These are phyloP conservation scores for Pituophis catenifer DNA, from an alignment of 2,113 vertebrate genomes.

Conservation along the genomic window DNA sequence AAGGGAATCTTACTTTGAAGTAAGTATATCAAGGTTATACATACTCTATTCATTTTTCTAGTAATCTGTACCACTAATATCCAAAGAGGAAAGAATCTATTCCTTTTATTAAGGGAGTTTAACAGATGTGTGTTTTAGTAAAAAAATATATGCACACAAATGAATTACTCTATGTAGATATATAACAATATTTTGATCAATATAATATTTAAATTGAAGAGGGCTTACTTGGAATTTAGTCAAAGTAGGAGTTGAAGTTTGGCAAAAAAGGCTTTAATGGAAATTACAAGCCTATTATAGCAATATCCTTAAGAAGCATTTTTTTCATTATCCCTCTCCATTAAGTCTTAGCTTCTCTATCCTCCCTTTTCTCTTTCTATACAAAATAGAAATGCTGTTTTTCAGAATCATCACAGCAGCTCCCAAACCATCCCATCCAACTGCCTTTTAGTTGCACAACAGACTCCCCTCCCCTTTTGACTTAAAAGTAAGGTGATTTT, in stretches of 20 bases:
- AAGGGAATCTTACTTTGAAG: not conserved
- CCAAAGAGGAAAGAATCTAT: not conserved
- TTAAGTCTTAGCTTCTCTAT: not conserved
- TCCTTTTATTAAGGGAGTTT: not conserved
- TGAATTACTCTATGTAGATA: not conserved
- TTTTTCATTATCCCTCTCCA: not conserved
- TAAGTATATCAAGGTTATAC: not conserved
- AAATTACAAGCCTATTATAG: not conserved
- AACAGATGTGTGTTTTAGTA: not conserved
- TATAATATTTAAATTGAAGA: not conserved
- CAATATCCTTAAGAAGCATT: not conserved
- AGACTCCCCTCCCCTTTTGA: not conserved
- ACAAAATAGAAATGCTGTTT: constrained; percentile 18
- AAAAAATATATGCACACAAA: not conserved
- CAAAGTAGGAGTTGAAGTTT: not conserved
- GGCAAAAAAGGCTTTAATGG: not conserved
- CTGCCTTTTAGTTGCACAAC: constrained; percentile 9
- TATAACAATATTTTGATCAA: not conserved
- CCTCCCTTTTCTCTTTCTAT: not conserved
- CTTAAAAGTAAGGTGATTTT: constrained; percentile 18
- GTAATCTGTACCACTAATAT: not conserved
- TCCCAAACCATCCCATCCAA: not conserved
- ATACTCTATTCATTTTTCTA: not conserved
- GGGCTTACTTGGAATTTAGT: not conserved
- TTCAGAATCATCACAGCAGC: not conserved